Evolutionary conservation across 1,140 invertebrate genomes (phyloP).

Genomic region (Plectus sambesii): DNA sequence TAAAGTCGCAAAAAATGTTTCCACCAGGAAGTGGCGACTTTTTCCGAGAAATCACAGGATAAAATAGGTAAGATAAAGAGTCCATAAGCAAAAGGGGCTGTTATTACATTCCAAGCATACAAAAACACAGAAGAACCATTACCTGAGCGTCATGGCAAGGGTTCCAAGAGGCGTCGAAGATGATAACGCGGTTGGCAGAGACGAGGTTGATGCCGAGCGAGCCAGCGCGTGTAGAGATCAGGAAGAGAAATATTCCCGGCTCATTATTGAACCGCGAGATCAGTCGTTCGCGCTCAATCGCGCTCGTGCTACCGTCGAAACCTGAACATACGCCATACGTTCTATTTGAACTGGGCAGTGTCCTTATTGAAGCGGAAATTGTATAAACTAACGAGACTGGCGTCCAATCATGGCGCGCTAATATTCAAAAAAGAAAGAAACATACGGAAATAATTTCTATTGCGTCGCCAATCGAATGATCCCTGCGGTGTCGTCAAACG

Average conservation of each 20-base stretch:
- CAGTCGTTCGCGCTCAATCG: conserved; percentile 80
- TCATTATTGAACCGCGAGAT: conserved; percentile 91
- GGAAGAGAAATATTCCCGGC: conserved; percentile 73
- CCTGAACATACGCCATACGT: conserved; percentile 51
- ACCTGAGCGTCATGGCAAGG: conserved; percentile 95
- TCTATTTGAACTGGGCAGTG: conserved; percentile 14
- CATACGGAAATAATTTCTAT: conserved; percentile 80
- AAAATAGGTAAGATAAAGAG: too few species aligned
- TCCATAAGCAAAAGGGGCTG: too few species aligned
- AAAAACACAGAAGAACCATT: neutral
- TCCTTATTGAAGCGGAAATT: conserved; percentile 19
- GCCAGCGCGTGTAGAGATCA: conserved; percentile 92
- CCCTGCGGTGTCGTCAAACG: conserved; percentile 44
- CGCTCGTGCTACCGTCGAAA: conserved; percentile 85
- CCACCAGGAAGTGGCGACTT: neutral
- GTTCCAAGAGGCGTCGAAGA: conserved; percentile 98
- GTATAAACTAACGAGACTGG: conserved; percentile 14
- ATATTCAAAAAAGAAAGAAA: conserved; percentile 34
- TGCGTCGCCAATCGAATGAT: conserved; percentile 64
- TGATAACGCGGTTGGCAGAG: conserved; percentile 88
- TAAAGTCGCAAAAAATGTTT: neutral
- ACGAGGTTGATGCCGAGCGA: conserved; percentile 89
- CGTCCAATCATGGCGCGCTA: too few species aligned
- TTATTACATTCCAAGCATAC: neutral
- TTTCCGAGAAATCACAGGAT: too few species aligned